A percentile compares a stretch with the other conserved stretches of the same genome.
These are phyloP conservation scores for Eledona agricola DNA, from an alignment of 2,888 invertebrate genomes.

Conservation along the genomic window DNA sequence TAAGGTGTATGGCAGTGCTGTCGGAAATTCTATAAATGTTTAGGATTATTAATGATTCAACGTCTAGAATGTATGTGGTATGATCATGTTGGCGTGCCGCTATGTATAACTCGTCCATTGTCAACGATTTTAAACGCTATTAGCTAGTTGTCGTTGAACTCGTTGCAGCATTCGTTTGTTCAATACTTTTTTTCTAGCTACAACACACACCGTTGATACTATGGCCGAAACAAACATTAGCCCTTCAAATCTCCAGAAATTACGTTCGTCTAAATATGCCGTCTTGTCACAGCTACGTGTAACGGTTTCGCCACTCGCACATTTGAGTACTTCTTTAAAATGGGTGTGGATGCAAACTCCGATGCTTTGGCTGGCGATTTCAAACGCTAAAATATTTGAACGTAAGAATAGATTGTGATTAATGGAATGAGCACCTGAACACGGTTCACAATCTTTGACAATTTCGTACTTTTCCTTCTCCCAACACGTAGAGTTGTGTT, in stretches of 20 bases:
- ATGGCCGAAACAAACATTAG: conserved; percentile 73
- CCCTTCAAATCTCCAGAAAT: conserved; percentile 85
- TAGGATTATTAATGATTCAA: conserved; percentile 46
- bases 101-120: conserved; percentile 40
- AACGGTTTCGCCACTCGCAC: conserved; percentile 81
- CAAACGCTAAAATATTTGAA: conserved; percentile 70
- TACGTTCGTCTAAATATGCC: conserved; percentile 82
- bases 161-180: conserved; percentile 73
- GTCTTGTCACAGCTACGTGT: conserved; percentile 88
- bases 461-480: conserved; percentile 76
- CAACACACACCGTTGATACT: conserved; percentile 72
- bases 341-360: conserved; percentile 84
- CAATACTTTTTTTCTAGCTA: conserved; percentile 72
- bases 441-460: conserved; percentile 83
- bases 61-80: conserved; percentile 38
- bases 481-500: conserved; percentile 83
- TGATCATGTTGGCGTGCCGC: conserved; percentile 32
- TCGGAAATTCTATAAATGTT: conserved; percentile 44
- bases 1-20: conserved; percentile 38
- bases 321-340: conserved; percentile 83
- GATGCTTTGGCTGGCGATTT: conserved; percentile 82
- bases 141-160: conserved; percentile 76
- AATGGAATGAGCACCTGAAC: conserved; percentile 71
- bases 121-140: conserved; percentile 63
- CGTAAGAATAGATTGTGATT: conserved; percentile 2